A percentile compares a stretch with the other conserved stretches of the same genome.
Evolutionary conservation across 2,797 vertebrate species (phyloP).

Genomic region (Pygocentrus nattereri): DNA sequence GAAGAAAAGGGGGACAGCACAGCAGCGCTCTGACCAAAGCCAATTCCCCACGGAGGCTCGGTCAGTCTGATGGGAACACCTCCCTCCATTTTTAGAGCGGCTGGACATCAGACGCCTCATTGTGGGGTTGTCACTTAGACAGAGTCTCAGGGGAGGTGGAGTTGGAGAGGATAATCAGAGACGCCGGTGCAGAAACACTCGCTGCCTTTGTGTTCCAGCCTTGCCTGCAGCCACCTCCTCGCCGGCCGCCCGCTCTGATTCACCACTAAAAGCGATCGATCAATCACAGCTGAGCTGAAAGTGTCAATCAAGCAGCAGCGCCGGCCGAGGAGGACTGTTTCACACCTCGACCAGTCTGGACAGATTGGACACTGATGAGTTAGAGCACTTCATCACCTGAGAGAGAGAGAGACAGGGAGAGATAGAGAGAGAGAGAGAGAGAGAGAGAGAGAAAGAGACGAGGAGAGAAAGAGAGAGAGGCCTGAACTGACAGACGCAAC

Average conservation of each 20-base stretch:
- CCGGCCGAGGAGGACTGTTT: constrained; percentile 26
- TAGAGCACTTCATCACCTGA: constrained; percentile 43
- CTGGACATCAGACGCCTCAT: constrained; percentile 50
- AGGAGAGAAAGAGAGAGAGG: not conserved
- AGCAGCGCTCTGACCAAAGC: constrained; percentile 33
- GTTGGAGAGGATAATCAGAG: constrained; percentile 28
- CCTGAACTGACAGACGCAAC: not conserved
- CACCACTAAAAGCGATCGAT: constrained; percentile 49
- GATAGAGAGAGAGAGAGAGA: constrained; percentile 5
- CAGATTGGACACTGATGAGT: constrained; percentile 55
- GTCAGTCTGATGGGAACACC: constrained; percentile 43
- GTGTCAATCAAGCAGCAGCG: constrained; percentile 53
- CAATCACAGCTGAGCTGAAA: constrained; percentile 46
- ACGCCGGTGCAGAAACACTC: constrained; percentile 31
- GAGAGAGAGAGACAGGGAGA: constrained; percentile 8
- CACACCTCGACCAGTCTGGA: constrained; percentile 35
- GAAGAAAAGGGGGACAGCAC: constrained; percentile 45
- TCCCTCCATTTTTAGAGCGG: constrained; percentile 43
- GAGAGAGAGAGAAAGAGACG: not conserved
- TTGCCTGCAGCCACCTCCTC: constrained; percentile 20
- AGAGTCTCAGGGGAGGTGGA: constrained; percentile 42
- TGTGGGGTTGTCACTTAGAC: constrained; percentile 52
- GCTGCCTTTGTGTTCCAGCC: constrained; percentile 42
- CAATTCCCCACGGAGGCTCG: constrained; percentile 49
- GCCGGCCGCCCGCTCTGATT: constrained; percentile 33